Conservation (phyloP, 2,113 vertebrate genomes). For the Anser brachyrhynchus region DNA sequence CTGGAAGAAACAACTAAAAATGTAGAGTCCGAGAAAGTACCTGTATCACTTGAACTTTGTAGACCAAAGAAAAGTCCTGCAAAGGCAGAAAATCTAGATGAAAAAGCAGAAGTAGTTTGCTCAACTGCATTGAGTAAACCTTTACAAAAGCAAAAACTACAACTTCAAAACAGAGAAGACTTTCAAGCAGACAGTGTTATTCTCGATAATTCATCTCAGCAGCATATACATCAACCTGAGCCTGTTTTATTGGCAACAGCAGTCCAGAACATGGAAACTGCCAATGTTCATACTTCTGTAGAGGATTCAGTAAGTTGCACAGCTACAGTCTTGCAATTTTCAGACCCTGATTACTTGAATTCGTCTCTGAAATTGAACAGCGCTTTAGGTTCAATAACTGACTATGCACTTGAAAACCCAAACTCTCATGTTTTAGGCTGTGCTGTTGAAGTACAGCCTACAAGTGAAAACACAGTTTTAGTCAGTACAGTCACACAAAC, state of each 20-base stretch:
- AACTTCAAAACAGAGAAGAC: not conserved
- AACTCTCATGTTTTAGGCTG: slow-evolving; percentile 19
- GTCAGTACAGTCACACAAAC: slow-evolving; percentile 73
- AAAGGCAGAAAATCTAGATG: not conserved
- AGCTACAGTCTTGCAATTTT: slow-evolving; percentile 60
- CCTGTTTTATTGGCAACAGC: slow-evolving; percentile 44
- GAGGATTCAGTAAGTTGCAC: slow-evolving; percentile 60
- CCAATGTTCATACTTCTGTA: not conserved
- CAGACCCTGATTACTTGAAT: slow-evolving; percentile 49
- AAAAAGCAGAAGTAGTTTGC: slow-evolving; percentile 18
- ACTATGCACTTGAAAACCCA: slow-evolving; percentile 48
- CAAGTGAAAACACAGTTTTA: slow-evolving; percentile 66
- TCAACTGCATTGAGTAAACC: slow-evolving; percentile 6
- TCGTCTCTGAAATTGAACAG: slow-evolving; percentile 56
- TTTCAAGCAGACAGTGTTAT: slow-evolving; percentile 1
- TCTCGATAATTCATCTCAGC: slow-evolving; percentile 29
- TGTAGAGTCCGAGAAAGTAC: slow-evolving; percentile 12
- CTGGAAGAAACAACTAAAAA: slow-evolving; percentile 14
- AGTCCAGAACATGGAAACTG: slow-evolving; percentile 12
- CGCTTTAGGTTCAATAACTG: slow-evolving; percentile 41
- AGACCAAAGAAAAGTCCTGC: slow-evolving; percentile 53
- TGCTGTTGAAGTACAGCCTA: slow-evolving; percentile 63
- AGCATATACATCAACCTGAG: slow-evolving; percentile 6
- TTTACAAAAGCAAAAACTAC: not conserved
- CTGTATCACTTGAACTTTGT: slow-evolving; percentile 27